Evolutionary conservation across 1,140 invertebrate species (phyloP), one percentile per base, ranked within the genome.

Genomic region (Antheraea mylitta): DNA sequence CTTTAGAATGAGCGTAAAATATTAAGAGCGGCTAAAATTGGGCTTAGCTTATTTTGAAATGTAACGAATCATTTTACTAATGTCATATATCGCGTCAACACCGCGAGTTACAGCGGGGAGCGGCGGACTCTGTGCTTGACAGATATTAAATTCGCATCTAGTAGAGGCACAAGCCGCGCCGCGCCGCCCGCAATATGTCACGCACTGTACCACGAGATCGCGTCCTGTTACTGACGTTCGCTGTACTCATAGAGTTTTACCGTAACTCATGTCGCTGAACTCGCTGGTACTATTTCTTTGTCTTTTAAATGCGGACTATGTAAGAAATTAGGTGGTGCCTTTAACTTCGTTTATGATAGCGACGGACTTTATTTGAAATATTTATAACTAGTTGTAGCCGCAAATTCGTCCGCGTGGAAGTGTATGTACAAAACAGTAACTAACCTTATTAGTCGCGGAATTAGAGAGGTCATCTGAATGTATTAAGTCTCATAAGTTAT

Each of bases 71-170:
- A 53, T 53, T 53, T 53, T 53, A 53, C 45, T 1, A 53, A 53
- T 53, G 45, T 53, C 45, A 53, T 13, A 53, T 53, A 53, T 53
- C 45, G 45, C 45, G 45, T 53, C 45, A 53, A 53, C 45, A 53
- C 10, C 45, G 45, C 11, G 45, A 53, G 16, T 53, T 53, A 16
- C 16, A 13, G 45, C 11, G 45, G 11, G 45, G 16, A 6, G 45
- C 67, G 73, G 73, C 22, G 45, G 74, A 42, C 42, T 48, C 64
- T 65, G 64, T 6, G 18, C 18, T 42, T 65, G 64, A 65, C 64
- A 65, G 64, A 65, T 65, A 65, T 65, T 65, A 65, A 87, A 87
- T 84, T 83, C 85, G 78, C 77, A 82, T 87, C 79, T 81, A 83
- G 78, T 19, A 76, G 74, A 78, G 18, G 75, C 77, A 76, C 38